Conservation (phyloP, 2,888 invertebrate species). For the Mystacides longicornis region DNA sequence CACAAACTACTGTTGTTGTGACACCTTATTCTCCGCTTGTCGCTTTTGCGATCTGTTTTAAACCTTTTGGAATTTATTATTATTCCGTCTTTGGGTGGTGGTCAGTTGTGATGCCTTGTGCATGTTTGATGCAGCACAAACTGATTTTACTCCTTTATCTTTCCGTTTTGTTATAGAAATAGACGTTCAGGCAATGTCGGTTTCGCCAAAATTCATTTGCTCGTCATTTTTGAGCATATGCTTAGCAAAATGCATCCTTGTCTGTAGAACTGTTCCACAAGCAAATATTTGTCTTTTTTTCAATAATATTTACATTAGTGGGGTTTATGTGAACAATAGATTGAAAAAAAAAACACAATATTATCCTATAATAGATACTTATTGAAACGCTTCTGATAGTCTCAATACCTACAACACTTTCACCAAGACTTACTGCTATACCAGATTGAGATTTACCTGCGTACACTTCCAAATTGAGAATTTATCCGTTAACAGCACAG, state of each 20-base stretch:
- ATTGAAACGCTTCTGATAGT: not conserved
- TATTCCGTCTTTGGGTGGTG: conserved; percentile 3
- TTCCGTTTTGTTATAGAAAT: conserved; percentile 3
- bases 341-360: not conserved
- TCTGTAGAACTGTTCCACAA: conserved; percentile 1
- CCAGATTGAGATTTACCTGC: conserved; percentile 8
- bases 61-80: too few species aligned
- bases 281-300: not conserved
- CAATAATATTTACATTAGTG: not conserved
- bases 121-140: conserved; percentile 4
- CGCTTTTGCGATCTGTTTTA: too few species aligned
- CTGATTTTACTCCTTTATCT: conserved; percentile 4
- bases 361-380: too few species aligned
- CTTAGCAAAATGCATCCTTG: not conserved
- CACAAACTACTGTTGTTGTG: too few species aligned
- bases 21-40: too few species aligned
- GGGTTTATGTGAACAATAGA: not conserved
- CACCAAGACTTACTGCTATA: not conserved
- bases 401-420: not conserved
- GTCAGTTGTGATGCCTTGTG: conserved; percentile 2
- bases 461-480: conserved; percentile 23
- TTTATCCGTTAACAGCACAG: conserved; percentile 23
- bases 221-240: not conserved
- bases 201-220: conserved; percentile 1
- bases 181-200: not conserved